Conservation (phyloP, 2,888 invertebrate genomes). For the Tinea pellionella region DNA sequence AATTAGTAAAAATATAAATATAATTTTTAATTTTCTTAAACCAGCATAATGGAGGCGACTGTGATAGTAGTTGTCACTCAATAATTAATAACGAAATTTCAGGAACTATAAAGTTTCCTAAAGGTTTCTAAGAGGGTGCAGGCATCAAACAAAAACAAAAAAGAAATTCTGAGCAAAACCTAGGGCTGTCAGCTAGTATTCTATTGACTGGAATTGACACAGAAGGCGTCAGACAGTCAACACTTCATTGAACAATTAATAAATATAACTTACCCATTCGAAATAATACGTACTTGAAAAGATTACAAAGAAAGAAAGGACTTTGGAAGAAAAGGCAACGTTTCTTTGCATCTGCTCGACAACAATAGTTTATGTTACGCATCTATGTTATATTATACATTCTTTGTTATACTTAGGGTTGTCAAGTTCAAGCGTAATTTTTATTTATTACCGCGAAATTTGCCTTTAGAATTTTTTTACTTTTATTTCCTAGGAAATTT, state of each 20-base stretch:
- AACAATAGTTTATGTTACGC: neutral
- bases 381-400: neutral
- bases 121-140: too few species aligned
- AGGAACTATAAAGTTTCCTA: too few species aligned
- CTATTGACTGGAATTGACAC: too few species aligned
- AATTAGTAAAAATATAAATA: too few species aligned
- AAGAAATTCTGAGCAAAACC: too few species aligned
- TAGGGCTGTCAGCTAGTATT: too few species aligned
- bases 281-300: neutral
- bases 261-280: neutral
- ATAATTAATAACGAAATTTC: too few species aligned
- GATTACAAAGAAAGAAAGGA: neutral
- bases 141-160: too few species aligned
- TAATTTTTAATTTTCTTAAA: too few species aligned
- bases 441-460: neutral
- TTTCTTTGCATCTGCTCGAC: neutral
- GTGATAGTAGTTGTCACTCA: too few species aligned
- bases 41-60: too few species aligned
- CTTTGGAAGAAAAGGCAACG: neutral
- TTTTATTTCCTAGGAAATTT: too few species aligned
- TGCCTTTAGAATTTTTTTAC: neutral
- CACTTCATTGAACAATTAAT: neutral
- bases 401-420: conserved; percentile 3
- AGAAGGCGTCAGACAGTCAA: neutral
- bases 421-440: neutral